phyloP scores from a whole-genome alignment of 1,140 invertebrate genomes.

The Drosophila busckii region DNA sequence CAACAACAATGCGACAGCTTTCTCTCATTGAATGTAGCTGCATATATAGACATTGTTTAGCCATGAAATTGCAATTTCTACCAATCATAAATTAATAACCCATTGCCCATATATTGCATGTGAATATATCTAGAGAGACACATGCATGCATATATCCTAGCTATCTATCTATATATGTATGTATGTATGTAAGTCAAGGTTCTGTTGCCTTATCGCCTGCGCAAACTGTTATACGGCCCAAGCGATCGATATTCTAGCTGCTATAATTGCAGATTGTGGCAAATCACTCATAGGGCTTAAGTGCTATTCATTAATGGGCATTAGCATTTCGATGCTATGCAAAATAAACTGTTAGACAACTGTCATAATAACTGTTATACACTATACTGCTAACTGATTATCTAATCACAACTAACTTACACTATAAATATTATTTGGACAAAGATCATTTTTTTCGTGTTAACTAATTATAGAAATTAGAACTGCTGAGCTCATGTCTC shows the following conservation, averaged over 20 bases:
- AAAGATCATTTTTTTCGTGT: slow-evolving; percentile 20
- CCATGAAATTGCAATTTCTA: too few species aligned
- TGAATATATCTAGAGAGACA: too few species aligned
- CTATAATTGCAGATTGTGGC: not conserved
- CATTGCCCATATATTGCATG: too few species aligned
- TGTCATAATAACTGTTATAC: not conserved
- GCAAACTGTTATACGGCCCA: too few species aligned
- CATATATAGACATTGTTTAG: too few species aligned
- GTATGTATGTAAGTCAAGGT: slow-evolving; percentile 57
- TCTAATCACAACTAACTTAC: not conserved
- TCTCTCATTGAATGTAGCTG: slow-evolving; percentile 58
- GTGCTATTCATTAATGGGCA: too few species aligned
- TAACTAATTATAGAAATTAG: slow-evolving; percentile 41
- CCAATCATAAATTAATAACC: too few species aligned
- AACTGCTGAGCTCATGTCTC: too few species aligned
- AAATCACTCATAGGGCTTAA: too few species aligned
- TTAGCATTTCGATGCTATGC: not conserved
- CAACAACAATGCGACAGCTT: slow-evolving; percentile 54
- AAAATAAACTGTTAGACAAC: not conserved
- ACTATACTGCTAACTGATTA: not conserved
- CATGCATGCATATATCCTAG: too few species aligned
- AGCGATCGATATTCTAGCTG: slow-evolving; percentile 10
- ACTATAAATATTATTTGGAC: not conserved
- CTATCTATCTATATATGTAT: slow-evolving; percentile 3
- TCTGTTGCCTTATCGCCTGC: slow-evolving; percentile 49